phyloP scores from a whole-genome alignment of 1,140 invertebrate genomes.

The Halictus rubicundus region DNA sequence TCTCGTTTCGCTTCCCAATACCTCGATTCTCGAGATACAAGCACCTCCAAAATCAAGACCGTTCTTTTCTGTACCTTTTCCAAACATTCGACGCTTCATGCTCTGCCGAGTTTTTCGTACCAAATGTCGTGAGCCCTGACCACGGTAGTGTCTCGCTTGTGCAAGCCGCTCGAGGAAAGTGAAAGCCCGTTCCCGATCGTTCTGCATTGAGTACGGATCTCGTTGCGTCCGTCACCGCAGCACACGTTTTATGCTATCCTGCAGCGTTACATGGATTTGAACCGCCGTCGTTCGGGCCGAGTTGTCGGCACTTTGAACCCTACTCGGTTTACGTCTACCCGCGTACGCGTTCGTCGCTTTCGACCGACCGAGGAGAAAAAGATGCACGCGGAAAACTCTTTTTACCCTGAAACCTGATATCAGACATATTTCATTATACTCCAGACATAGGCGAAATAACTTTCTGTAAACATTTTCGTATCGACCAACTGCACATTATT shows the following conservation, averaged over 20 bases:
- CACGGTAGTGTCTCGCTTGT: conserved; percentile 47
- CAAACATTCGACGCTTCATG: conserved; percentile 28
- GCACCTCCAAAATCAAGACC: background rate
- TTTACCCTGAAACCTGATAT: background rate
- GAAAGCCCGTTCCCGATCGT: conserved; percentile 54
- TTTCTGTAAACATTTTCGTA: background rate
- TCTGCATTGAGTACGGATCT: conserved; percentile 43
- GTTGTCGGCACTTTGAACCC: conserved; percentile 17
- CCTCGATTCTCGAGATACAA: conserved; percentile 15
- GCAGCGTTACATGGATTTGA: conserved; percentile 6
- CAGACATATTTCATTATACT: background rate
- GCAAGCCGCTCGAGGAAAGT: conserved; percentile 57
- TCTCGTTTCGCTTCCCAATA: conserved; percentile 25
- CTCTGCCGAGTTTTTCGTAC: conserved; percentile 36
- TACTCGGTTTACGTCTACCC: conserved; percentile 2
- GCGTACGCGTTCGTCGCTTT: background rate
- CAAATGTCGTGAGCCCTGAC: conserved; percentile 16
- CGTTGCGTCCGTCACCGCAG: conserved; percentile 22
- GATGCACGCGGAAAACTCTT: too few species aligned
- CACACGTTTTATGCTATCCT: conserved; percentile 17
- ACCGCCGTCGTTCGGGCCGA: conserved; percentile 13
- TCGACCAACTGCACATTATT: background rate
- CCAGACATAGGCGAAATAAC: background rate
- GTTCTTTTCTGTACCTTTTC: background rate
- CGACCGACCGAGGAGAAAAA: background rate